A percentile compares a stretch with the other conserved stretches of the same genome.
Evolutionary conservation across 2,113 vertebrate genomes (phyloP).

Genomic region (Prolemur simus): DNA sequence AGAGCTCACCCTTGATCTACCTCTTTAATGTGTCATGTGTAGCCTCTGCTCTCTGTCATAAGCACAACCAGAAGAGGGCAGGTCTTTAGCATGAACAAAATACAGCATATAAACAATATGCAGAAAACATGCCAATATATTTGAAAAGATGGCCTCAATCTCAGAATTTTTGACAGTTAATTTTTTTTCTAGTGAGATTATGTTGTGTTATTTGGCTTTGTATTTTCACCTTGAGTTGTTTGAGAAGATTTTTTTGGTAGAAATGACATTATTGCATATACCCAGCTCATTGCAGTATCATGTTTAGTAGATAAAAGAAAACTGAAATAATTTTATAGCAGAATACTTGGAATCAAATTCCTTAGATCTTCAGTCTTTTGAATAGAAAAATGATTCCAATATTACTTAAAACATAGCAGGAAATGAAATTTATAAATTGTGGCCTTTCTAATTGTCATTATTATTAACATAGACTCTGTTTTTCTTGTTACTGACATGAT

Average conservation of each 20-base stretch:
- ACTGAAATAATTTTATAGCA: background rate
- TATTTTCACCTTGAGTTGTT: background rate
- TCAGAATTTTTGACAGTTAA: background rate
- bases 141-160: background rate
- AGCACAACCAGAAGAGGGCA: background rate
- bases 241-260: background rate
- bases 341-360: background rate
- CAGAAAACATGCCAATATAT: background rate
- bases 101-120: background rate
- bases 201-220: background rate
- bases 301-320: background rate
- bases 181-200: background rate
- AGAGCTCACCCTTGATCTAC: background rate
- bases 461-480: background rate
- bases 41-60: background rate
- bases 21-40: background rate
- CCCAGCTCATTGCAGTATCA: background rate
- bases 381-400: background rate
- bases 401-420: background rate
- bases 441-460: background rate
- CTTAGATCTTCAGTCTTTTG: background rate
- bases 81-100: background rate
- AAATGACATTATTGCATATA: background rate
- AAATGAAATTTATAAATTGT: background rate
- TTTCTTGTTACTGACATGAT: background rate